Base-by-base conservation (phyloP, 2,113 vertebrate species). In the Porphyrio hochstetteri region DNA sequence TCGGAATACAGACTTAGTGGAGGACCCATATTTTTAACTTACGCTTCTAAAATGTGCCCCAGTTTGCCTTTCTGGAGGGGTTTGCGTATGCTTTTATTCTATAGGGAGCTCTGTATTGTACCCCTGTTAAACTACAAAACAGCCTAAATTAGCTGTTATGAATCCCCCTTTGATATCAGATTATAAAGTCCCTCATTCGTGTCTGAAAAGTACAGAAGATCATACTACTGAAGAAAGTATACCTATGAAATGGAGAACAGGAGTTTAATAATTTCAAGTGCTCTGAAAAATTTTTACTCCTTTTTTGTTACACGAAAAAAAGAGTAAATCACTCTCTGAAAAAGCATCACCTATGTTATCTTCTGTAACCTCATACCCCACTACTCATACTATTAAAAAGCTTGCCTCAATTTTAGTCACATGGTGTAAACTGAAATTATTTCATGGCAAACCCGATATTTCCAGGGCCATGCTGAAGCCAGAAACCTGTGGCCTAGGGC, bases 381-480 rank as follows among this genome's bases (percentile, higher is more conserved):
- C 88, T 90, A 75, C 29, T 77, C 18, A 33, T 29, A 83, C 36
- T 61, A 71, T 71, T 95, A 90, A 93, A 93, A 94, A 55, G 52
- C 48, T 86, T 92, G 29, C n/a, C 78, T 90, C 36, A 35, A 85
- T 93, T 96, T 96, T 56, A 92, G 84, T 90, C 82, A 87, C 52
- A 82, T 14, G 8, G 36, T 70, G 10, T 82, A 95, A 86, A 91
- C 35, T 36, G 64, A 94, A 96, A 96, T 96, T 90, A 96, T 95
- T 97, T 96, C 69, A 81, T 57, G 61, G 59, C 75, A 93, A 92
- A 88, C 87, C 92, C 90, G 84, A 95, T 96, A 89, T 92, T 97
- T 97, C 87, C 87, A 96, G 91, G 95, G 94, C 82, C 79, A 53
- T 85, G 67, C 25, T 55, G 84, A 95, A 92, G 95, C 59, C 90